Percentiles rank a stretch among this genome's conserved stretches.
Conservation (phyloP, 2,113 vertebrate species). For the Bufo gargarizans region DNA sequence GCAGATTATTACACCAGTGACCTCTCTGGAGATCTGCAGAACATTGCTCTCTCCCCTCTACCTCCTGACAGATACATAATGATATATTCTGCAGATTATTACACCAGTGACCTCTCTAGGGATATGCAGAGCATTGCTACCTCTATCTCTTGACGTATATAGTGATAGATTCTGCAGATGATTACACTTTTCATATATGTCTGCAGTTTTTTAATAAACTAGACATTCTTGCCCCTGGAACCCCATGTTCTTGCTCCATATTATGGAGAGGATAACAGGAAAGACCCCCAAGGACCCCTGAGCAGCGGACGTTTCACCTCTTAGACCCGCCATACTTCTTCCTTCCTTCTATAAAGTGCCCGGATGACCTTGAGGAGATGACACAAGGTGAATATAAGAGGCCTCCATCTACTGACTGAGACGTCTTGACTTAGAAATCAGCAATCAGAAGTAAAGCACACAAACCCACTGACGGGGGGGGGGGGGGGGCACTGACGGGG, state of each 20-base stretch:
- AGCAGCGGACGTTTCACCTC: not conserved
- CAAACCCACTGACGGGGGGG: not conserved
- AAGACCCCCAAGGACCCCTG: not conserved
- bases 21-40: not conserved
- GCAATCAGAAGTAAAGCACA: conserved; percentile 10
- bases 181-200: not conserved
- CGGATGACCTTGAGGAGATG: conserved; percentile 12
- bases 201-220: not conserved
- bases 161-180: not conserved
- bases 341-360: not conserved
- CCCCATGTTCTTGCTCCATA: too few relatives aligned
- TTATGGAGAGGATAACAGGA: not conserved
- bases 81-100: not conserved
- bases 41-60: not conserved
- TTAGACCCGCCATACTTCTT: not conserved
- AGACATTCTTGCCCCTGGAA: too few relatives aligned
- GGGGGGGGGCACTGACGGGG: not conserved
- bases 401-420: not conserved
- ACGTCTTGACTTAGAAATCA: not conserved
- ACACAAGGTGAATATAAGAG: not conserved
- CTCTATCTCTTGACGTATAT: too few relatives aligned
- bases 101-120: not conserved
- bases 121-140: not conserved
- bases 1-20: too few relatives aligned
- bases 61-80: not conserved